Base-by-base conservation (phyloP, 2,113 vertebrate genomes). In the Phodopus roborovskii region DNA sequence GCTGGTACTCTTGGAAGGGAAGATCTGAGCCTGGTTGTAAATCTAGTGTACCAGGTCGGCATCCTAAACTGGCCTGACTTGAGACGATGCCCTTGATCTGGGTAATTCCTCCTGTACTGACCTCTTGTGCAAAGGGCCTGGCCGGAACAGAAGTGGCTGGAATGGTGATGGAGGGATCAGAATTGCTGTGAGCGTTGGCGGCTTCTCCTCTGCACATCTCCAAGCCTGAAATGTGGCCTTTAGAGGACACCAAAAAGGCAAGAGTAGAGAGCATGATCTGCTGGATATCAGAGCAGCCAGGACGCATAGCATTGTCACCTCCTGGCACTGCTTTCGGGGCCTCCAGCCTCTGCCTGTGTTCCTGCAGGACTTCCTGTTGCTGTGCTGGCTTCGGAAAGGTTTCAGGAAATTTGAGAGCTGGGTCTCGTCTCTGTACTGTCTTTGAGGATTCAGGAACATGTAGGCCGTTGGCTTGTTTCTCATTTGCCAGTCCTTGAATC, bases 401-500 rank as follows among this genome's bases (percentile, higher is more conserved):
- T 93, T 98, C 97, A 30, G 94, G 93, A 75, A 74, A 56, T 70
- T 97, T 96, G 42, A 87, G 62, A 96, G 92, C 95, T 84, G 95
- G 58, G 89, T 90, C 94, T 7, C 30, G 70, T 97, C 94, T 98
- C 82, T 33, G 97, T 71, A 48, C 94, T 92, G 87, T 90, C 93
- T 81, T 96, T 68, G 95, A 98, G 92, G 92, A 94, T 89, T 74
- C 97, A 48, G 77, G 95, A 97, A 86, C 83, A 24, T 73, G 97
- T 28, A 91, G 96, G n/a, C n/a, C 60, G 93, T 88, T 93, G 60
- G 16, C 86, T 88, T 50, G 78, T 88, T 95, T 97, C 94, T 97
- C 97, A 94, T 33, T 91, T 4, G 36, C 92, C 85, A 96, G 82
- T n/a, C 95, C 92, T 97, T 98, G 97, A 77, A 96, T 86, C 24